phyloP scores from a whole-genome alignment of 2,113 vertebrate genomes.

The Marmota flaviventris region DNA sequence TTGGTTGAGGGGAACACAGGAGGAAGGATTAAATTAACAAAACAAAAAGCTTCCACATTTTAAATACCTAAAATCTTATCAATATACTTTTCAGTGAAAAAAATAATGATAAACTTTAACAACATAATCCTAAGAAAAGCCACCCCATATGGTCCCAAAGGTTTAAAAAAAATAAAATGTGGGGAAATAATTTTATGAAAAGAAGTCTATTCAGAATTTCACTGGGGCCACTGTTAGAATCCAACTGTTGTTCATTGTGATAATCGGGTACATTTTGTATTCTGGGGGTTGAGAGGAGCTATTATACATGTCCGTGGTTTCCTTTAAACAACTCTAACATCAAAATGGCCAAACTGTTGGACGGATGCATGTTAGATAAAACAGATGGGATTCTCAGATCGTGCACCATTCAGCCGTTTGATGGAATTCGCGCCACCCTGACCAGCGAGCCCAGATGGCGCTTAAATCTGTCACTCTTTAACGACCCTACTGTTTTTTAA shows the following conservation, averaged over 20 bases:
- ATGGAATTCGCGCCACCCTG: slow-evolving; percentile 91
- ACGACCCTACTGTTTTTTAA: slow-evolving; percentile 90
- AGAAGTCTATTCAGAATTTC: slow-evolving; percentile 27
- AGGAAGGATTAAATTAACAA: slow-evolving; percentile 48
- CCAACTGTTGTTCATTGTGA: not conserved
- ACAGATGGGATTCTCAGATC: slow-evolving; percentile 92
- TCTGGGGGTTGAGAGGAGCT: slow-evolving; percentile 75
- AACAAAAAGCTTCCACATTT: not conserved
- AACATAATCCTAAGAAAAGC: slow-evolving; percentile 55
- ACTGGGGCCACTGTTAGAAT: not conserved
- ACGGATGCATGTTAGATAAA: slow-evolving; percentile 87
- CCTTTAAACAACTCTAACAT: slow-evolving; percentile 77
- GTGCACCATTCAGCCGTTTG: slow-evolving; percentile 91
- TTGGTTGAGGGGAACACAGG: not conserved
- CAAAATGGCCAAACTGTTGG: slow-evolving; percentile 84
- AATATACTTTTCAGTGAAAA: slow-evolving; percentile 22
- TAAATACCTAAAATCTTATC: not conserved
- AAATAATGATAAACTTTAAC: slow-evolving; percentile 45
- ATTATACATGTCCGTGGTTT: slow-evolving; percentile 51
- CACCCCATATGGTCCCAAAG: not conserved
- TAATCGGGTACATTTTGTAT: slow-evolving; percentile 68
- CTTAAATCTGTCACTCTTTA: slow-evolving; percentile 92
- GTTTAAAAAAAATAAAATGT: slow-evolving; percentile 15
- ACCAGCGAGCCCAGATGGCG: slow-evolving; percentile 91
- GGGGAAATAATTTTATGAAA: slow-evolving; percentile 54